Evolutionary conservation across 2,797 vertebrate genomes (phyloP).

Genomic region (Brachymystax lenok): DNA sequence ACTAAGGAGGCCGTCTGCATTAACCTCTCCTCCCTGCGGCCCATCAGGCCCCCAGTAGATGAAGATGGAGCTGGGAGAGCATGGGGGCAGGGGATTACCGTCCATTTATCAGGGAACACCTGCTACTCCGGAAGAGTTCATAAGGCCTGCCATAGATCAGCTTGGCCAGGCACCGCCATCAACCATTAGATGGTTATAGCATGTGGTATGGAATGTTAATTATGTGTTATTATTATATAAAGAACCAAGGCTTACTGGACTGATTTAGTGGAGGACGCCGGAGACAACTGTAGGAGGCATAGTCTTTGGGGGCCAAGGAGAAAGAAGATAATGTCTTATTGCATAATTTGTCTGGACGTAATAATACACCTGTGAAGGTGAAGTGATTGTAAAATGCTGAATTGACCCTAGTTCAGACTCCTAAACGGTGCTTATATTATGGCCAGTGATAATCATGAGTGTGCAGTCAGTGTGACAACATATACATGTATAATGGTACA

Average conservation of each 20-base stretch:
- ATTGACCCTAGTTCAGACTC: background rate
- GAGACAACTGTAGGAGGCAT: conserved; percentile 16
- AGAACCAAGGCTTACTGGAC: conserved; percentile 23
- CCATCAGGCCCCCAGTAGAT: conserved; percentile 34
- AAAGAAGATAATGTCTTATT: background rate
- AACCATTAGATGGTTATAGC: conserved; percentile 51
- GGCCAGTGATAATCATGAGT: background rate
- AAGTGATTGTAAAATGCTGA: background rate
- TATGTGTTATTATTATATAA: conserved; percentile 51
- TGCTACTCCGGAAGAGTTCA: conserved; percentile 33
- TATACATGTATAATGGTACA: background rate
- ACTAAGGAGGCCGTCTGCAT: conserved; percentile 8
- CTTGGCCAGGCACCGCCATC: conserved; percentile 28
- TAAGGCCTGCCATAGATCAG: conserved; percentile 35
- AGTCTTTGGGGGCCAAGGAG: conserved; percentile 10
- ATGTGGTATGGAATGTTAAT: conserved; percentile 56
- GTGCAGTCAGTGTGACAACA: background rate
- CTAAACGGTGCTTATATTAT: background rate
- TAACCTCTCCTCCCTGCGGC: conserved; percentile 25
- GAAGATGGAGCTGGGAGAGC: conserved; percentile 36
- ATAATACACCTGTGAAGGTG: background rate
- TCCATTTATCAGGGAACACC: conserved; percentile 60
- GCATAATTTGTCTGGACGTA: background rate
- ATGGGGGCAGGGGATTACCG: conserved; percentile 40
- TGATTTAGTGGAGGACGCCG: conserved; percentile 39